phyloP scores from a whole-genome alignment of 2,797 vertebrate species.

The Hippopotamyrus pictus region DNA sequence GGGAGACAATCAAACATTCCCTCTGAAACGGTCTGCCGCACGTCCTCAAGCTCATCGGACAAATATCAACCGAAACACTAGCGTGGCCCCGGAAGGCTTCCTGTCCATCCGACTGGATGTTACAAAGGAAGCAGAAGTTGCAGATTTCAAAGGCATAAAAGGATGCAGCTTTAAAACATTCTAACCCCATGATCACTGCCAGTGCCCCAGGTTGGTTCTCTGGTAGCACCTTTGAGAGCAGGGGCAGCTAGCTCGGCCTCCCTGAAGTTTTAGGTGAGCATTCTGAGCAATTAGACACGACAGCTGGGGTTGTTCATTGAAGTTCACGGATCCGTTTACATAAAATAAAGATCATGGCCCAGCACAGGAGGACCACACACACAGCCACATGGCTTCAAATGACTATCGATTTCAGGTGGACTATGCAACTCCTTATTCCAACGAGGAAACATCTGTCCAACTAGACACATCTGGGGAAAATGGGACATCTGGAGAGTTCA shows the following conservation, averaged over 20 bases:
- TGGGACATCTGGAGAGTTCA: neutral
- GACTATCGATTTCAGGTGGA: neutral
- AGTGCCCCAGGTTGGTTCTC: neutral
- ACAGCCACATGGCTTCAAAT: neutral
- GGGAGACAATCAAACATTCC: neutral
- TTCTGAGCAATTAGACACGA: neutral
- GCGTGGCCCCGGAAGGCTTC: neutral
- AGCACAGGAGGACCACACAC: neutral
- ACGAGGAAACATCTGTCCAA: neutral
- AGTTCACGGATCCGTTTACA: neutral
- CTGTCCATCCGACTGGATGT: neutral
- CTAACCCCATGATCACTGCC: neutral
- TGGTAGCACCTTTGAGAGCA: neutral
- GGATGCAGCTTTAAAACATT: neutral
- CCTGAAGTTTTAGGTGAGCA: too few relatives aligned
- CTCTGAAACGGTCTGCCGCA: neutral
- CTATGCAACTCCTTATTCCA: neutral
- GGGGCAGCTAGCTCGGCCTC: too few relatives aligned
- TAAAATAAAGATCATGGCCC: neutral
- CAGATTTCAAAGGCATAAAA: neutral
- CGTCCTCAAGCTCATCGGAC: neutral
- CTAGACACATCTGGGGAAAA: neutral
- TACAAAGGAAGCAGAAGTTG: neutral
- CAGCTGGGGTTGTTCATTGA: neutral
- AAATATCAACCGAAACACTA: neutral